Evolutionary conservation across 2,888 invertebrate species (phyloP).

Genomic region (Amphipyra berbera): DNA sequence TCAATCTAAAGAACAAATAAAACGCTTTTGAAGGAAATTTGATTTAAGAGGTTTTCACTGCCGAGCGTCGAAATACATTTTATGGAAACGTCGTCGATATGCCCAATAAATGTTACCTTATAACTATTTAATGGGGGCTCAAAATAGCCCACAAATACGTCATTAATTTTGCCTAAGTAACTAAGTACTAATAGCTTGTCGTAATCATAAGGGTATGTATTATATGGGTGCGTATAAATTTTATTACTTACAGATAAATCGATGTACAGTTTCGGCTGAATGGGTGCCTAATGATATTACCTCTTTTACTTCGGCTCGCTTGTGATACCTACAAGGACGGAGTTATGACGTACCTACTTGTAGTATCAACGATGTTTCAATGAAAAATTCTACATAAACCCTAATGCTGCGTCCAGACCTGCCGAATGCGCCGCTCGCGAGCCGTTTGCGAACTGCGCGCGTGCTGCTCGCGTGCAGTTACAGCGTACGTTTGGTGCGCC

Average conservation of each 20-base stretch:
- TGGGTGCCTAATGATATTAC: slow-evolving; percentile 2
- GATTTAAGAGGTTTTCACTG: no score
- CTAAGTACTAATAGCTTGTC: slow-evolving; percentile 11
- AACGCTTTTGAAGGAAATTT: no score
- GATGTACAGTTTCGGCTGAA: slow-evolving; percentile 2
- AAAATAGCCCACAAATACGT: slow-evolving; percentile 14
- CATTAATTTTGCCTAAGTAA: slow-evolving; percentile 13
- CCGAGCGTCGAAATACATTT: no score
- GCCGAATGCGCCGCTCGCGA: no score
- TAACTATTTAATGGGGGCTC: slow-evolving; percentile 17
- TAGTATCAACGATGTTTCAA: not conserved
- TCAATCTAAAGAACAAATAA: no score
- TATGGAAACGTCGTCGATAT: not conserved
- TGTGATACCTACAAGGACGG: not conserved
- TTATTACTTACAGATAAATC: slow-evolving; percentile 10
- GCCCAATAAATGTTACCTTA: slow-evolving; percentile 22
- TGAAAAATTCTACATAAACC: no score
- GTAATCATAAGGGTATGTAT: slow-evolving; percentile 18
- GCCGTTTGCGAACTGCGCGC: no score
- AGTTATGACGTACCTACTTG: not conserved
- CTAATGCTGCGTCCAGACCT: no score
- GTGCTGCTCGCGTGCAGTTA: no score
- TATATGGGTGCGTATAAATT: not conserved
- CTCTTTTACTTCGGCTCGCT: not conserved
- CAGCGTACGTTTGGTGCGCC: no score